phyloP scores from a whole-genome alignment of 2,797 vertebrate species.

The Eospalax fontanierii region DNA sequence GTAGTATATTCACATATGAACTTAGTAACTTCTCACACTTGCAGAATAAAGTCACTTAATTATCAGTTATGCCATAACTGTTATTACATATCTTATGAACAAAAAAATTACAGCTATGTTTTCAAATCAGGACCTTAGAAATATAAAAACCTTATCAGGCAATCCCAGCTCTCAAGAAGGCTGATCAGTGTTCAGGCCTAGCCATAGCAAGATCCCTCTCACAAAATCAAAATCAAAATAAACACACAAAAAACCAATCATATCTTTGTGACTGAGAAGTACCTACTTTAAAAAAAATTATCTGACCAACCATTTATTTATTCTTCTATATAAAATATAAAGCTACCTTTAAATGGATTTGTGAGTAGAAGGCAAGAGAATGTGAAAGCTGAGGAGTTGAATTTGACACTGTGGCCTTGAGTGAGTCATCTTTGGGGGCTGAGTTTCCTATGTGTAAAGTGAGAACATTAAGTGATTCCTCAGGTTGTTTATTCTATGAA shows the following conservation, averaged over 20 bases:
- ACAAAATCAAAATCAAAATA: background rate
- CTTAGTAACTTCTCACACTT: background rate
- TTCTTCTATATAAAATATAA: background rate
- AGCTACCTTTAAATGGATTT: constrained; percentile 32
- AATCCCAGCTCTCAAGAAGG: background rate
- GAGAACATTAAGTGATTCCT: constrained; percentile 33
- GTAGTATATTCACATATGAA: constrained; percentile 23
- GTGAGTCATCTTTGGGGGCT: background rate
- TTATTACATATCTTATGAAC: constrained; percentile 25
- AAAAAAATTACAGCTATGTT: background rate
- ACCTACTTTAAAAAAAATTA: background rate
- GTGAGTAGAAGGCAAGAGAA: background rate
- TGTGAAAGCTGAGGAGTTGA: constrained; percentile 24
- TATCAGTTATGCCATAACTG: constrained; percentile 54
- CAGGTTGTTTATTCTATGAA: constrained; percentile 24
- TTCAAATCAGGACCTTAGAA: constrained; percentile 46
- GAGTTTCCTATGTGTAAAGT: constrained; percentile 56
- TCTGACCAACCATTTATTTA: background rate
- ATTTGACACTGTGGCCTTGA: constrained; percentile 21
- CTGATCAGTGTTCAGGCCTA: too few relatives aligned
- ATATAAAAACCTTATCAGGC: background rate
- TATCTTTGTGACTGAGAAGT: constrained; percentile 26
- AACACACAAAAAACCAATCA: constrained; percentile 5
- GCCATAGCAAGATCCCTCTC: background rate
- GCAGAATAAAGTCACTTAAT: constrained; percentile 12